A percentile compares a stretch with the other conserved stretches of the same genome.
phyloP scores from a whole-genome alignment of 2,888 invertebrate genomes.

The Phasia obesa region DNA sequence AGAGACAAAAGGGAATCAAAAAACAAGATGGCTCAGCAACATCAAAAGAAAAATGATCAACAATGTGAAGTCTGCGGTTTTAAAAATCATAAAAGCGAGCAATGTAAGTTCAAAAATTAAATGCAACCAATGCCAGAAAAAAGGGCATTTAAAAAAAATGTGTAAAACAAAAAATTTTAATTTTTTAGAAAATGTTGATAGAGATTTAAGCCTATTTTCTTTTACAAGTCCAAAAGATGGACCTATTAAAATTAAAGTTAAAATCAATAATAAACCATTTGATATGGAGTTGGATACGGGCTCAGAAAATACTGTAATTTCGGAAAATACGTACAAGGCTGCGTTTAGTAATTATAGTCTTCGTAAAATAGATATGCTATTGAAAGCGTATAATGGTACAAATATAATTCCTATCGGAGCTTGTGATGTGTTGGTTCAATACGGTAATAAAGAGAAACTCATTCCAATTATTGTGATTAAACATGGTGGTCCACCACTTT shows the following conservation, averaged over 20 bases:
- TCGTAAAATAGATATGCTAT: slow-evolving; percentile 25
- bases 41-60: neutral
- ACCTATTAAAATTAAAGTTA: slow-evolving; percentile 49
- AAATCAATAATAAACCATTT: slow-evolving; percentile 53
- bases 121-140: slow-evolving; percentile 59
- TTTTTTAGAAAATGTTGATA: slow-evolving; percentile 46
- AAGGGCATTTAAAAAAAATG: slow-evolving; percentile 67
- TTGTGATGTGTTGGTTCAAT: slow-evolving; percentile 49
- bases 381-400: slow-evolving; percentile 61
- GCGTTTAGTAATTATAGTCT: slow-evolving; percentile 35
- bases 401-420: slow-evolving; percentile 51
- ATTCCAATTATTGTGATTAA: slow-evolving; percentile 56
- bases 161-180: slow-evolving; percentile 51
- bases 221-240: slow-evolving; percentile 26
- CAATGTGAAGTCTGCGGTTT: slow-evolving; percentile 49
- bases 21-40: neutral
- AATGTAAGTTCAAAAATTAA: slow-evolving; percentile 55
- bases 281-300: slow-evolving; percentile 69
- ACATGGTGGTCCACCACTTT: slow-evolving; percentile 66
- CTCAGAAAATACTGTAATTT: slow-evolving; percentile 60
- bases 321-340: slow-evolving; percentile 45
- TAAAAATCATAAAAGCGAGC: slow-evolving; percentile 56
- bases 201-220: slow-evolving; percentile 55
- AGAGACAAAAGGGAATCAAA: slow-evolving; percentile 10
- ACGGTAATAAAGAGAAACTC: slow-evolving; percentile 28